phyloP scores from a whole-genome alignment of 2,113 vertebrate genomes.

The Limanda limanda region DNA sequence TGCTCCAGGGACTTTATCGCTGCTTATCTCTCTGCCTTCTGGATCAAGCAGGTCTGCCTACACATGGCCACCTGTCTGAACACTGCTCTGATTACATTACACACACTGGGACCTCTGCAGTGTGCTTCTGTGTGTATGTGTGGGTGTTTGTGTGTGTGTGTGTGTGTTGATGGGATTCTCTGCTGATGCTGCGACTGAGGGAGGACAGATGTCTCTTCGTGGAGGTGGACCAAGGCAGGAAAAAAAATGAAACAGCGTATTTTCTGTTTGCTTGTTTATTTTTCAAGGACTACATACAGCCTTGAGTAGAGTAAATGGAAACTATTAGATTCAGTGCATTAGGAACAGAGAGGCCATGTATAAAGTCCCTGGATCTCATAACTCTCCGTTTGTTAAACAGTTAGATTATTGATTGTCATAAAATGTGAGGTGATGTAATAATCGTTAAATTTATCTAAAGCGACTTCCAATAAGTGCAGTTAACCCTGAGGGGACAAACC shows the following conservation, averaged over 20 bases:
- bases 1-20: slow-evolving; percentile 41
- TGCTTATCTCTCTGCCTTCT: slow-evolving; percentile 39
- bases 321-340: slow-evolving; percentile 23
- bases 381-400: too few species aligned
- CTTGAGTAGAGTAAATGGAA: slow-evolving; percentile 20
- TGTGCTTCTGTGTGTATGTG: neutral
- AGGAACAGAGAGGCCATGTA: too few species aligned
- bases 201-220: slow-evolving; percentile 41
- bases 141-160: too few species aligned
- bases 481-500: too few species aligned
- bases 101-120: slow-evolving; percentile 43
- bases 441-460: too few species aligned
- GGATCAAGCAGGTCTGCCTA: slow-evolving; percentile 56
- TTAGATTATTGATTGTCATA: too few species aligned
- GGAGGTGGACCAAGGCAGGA: neutral
- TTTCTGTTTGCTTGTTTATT: slow-evolving; percentile 33
- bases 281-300: slow-evolving; percentile 9
- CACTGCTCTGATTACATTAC: slow-evolving; percentile 60
- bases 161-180: too few species aligned
- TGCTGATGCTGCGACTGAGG: slow-evolving; percentile 1
- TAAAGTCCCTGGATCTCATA: too few species aligned
- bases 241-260: slow-evolving; percentile 11
- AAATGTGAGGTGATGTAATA: too few species aligned
- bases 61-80: slow-evolving; percentile 59
- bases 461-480: too few species aligned